Percentiles rank a stretch among this genome's conserved stretches.
Evolutionary conservation across 2,113 vertebrate species (phyloP).

Genomic region (Chionomys nivalis): DNA sequence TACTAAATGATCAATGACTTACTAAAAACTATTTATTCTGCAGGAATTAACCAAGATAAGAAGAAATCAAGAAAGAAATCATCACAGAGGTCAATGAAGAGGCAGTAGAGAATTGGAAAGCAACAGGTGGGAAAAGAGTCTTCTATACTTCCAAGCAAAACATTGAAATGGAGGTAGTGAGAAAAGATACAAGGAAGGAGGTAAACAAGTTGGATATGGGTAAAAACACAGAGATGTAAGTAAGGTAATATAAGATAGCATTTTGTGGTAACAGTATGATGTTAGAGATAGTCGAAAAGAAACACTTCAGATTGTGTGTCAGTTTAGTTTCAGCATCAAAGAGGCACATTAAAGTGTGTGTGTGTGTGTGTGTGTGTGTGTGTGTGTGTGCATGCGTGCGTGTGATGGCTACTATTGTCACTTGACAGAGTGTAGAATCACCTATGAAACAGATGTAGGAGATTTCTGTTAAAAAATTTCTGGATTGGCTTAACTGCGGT

Average conservation of each 20-base stretch:
- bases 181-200: not conserved
- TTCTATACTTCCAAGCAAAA: not conserved
- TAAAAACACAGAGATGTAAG: not conserved
- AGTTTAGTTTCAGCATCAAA: not conserved
- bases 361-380: not conserved
- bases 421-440: not conserved
- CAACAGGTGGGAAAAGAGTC: not conserved
- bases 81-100: not conserved
- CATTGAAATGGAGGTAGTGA: not conserved
- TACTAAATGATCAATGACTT: not conserved
- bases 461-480: no score
- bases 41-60: not conserved
- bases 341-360: not conserved
- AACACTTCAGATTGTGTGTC: not conserved
- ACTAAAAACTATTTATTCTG: not conserved
- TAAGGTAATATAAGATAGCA: not conserved
- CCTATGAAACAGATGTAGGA: not conserved
- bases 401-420: not conserved
- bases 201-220: not conserved
- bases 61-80: not conserved
- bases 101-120: not conserved
- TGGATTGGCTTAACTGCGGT: not conserved
- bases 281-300: not conserved
- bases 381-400: not conserved
- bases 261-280: no score